Conservation (phyloP, 1,140 invertebrate genomes). For the Pemphigus obesinymphae region DNA sequence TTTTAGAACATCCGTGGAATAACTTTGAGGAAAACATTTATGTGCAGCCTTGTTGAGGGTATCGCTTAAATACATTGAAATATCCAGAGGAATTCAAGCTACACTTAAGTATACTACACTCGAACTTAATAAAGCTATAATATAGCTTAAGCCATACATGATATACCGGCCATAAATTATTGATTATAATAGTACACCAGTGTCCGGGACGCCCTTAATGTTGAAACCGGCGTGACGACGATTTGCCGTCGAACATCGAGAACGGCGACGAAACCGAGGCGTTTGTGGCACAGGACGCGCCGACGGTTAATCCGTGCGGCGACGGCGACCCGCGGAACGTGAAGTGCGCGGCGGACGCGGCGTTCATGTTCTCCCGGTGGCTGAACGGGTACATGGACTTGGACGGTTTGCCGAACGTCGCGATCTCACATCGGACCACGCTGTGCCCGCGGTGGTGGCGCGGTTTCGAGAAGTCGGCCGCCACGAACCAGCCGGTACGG, state of each 20-base stretch:
- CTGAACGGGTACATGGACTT: slow-evolving; percentile 26
- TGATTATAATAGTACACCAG: too few species aligned
- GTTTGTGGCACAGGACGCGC: background rate
- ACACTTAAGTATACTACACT: too few species aligned
- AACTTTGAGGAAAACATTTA: too few species aligned
- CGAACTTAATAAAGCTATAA: too few species aligned
- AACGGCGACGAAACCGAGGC: background rate
- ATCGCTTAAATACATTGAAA: too few species aligned
- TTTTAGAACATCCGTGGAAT: too few species aligned
- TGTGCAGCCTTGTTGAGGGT: too few species aligned
- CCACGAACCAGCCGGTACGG: slow-evolving; percentile 15
- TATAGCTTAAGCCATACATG: too few species aligned
- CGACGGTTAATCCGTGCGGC: background rate
- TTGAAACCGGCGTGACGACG: background rate
- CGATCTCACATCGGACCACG: slow-evolving; percentile 7
- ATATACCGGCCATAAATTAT: too few species aligned
- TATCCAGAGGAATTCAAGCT: too few species aligned
- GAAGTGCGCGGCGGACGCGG: background rate
- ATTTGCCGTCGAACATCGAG: background rate
- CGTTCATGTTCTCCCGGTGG: slow-evolving; percentile 9
- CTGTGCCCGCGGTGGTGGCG: background rate
- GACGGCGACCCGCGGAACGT: background rate
- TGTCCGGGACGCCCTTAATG: background rate
- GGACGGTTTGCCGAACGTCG: background rate
- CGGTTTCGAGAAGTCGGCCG: background rate